These are phyloP conservation scores for Protobothrops mucrosquamatus DNA, from an alignment of 2,113 vertebrate genomes.

Conservation along the genomic window DNA sequence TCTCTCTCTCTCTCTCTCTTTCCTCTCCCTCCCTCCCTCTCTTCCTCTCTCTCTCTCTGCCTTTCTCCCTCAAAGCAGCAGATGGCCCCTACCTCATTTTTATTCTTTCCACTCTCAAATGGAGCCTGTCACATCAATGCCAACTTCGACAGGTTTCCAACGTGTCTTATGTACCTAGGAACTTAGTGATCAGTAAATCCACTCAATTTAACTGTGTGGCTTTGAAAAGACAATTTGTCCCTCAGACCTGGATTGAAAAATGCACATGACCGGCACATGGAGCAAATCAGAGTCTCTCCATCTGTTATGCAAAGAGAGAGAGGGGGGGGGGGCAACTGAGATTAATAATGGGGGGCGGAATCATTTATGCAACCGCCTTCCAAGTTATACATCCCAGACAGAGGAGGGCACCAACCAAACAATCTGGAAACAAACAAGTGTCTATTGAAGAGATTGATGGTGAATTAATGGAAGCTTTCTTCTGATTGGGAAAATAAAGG, in stretches of 20 bases:
- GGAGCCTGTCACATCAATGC: constrained; percentile 59
- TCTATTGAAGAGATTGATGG: constrained; percentile 18
- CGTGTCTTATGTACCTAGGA: constrained; percentile 54
- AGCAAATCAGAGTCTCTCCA: constrained; percentile 49
- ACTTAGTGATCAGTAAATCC: constrained; percentile 61
- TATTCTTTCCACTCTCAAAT: constrained; percentile 47
- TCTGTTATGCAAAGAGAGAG: constrained; percentile 28
- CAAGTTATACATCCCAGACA: neutral
- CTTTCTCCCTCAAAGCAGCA: constrained; percentile 33
- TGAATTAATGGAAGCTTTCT: constrained; percentile 16
- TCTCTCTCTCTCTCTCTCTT: too few relatives aligned
- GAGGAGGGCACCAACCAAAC: constrained; percentile 11
- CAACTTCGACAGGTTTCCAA: constrained; percentile 60
- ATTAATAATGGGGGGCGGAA: constrained; percentile 36
- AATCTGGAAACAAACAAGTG: constrained; percentile 19
- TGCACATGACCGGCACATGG: neutral
- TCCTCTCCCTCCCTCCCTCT: too few relatives aligned
- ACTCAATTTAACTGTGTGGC: constrained; percentile 64
- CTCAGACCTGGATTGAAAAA: constrained; percentile 43
- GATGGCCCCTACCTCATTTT: constrained; percentile 59
- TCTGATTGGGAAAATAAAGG: neutral
- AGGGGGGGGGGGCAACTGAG: constrained; percentile 6
- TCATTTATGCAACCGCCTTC: neutral
- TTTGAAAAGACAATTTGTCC: constrained; percentile 59
- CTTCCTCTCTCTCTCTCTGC: too few relatives aligned